These are phyloP conservation scores for Sinocyclocheilus anophthalmus DNA, from an alignment of 2,113 vertebrate genomes.

Conservation along the genomic window DNA sequence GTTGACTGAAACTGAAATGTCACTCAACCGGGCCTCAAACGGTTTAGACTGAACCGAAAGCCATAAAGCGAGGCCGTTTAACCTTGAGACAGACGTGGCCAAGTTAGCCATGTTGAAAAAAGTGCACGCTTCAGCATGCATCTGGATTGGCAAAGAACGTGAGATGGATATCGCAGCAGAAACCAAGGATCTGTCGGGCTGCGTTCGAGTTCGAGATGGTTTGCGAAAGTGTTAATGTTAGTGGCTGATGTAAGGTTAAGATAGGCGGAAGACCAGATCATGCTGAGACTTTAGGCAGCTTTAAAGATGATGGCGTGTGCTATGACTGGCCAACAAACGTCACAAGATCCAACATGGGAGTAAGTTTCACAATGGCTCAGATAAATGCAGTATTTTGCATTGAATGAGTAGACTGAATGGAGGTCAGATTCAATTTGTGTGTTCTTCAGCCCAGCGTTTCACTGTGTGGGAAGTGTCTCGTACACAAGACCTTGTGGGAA, in stretches of 20 bases:
- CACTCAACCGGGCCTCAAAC: constrained; percentile 19
- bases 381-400: constrained; percentile 1
- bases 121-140: not conserved
- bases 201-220: not conserved
- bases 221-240: not conserved
- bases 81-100: not conserved
- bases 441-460: constrained; percentile 21
- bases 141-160: not conserved
- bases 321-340: not conserved
- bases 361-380: not conserved
- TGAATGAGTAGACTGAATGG: not conserved
- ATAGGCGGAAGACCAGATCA: not conserved
- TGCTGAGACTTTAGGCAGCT: not conserved
- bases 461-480: constrained; percentile 68
- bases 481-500: constrained; percentile 69
- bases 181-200: not conserved
- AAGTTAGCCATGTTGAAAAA: not conserved
- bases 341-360: not conserved
- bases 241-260: not conserved
- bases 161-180: not conserved
- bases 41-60: constrained; percentile 15
- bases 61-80: not conserved
- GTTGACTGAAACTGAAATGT: constrained; percentile 29
- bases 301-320: not conserved
- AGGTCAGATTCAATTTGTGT: not conserved